Evolutionary conservation across 2,113 vertebrate species (phyloP), one percentile per base, ranked within the genome.

Genomic region (Tiliqua scincoides): DNA sequence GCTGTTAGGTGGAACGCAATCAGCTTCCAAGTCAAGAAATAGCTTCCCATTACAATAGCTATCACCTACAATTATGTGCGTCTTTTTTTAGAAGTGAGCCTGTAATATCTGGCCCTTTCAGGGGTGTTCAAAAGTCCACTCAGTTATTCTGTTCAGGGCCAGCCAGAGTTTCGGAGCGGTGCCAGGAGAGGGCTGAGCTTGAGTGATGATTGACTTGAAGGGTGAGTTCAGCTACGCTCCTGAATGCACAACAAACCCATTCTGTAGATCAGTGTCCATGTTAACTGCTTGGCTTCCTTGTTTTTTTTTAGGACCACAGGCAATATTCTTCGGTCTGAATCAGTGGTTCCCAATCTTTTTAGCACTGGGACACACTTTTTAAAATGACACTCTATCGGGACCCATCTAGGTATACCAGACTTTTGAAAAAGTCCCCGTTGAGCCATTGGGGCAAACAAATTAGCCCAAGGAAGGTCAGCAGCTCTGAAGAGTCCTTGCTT

Each of bases 1-100:
- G n/a, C 57, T 27, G 88, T 74, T 71, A 32, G 37, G 43, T n/a
- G 57, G 83, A 57, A 40, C 25, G 57, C 65, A 87, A 79, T 52
- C 86, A 84, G 40, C 9, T 40, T 63, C 27, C 3, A 85, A 89
- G 85, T 83, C 8, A 86, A 77, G 84, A 85, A 90, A 35, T 61
- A 40, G 25, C 87, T 65, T 89, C 1, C 84, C 54, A 79, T 89
- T 87, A 6, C 57, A 57, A 40, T 86, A 30, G 2, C n/a, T 3
- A 57, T 82, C 80, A 20, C 17, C 4, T 14, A 0, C 27, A 17
- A 70, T 82, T 89, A 30, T 62, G 23, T 40, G 20, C 85, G 30
- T 61, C 27, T 17, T 11, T 11, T 37, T 40, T 11, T n/a, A 54
- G 37, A 40, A 32, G 78, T 85, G 14, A 74, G 18, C 35, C 63